Percentiles rank a stretch among this genome's conserved stretches.
phyloP scores from a whole-genome alignment of 2,797 vertebrate genomes.

The Tapirus indicus region DNA sequence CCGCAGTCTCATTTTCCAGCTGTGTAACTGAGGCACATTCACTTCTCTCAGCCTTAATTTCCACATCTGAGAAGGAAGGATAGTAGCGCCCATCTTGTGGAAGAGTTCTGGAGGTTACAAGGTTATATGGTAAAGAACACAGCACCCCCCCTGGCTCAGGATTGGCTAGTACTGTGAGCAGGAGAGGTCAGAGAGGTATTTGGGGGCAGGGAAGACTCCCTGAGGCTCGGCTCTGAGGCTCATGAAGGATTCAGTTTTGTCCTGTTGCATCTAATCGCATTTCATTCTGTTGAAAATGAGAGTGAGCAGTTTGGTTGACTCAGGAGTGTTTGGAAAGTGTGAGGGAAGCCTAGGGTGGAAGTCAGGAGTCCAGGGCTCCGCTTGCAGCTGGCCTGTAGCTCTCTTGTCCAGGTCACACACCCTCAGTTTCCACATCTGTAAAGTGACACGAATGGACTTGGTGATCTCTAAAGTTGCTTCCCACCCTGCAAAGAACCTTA shows the following conservation, averaged over 20 bases:
- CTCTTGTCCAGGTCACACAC: not conserved
- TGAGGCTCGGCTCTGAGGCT: not conserved
- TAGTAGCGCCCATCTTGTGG: not conserved
- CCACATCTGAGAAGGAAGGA: constrained; percentile 5
- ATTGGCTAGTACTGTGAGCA: not conserved
- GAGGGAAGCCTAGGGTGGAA: not conserved
- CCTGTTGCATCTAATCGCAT: not conserved
- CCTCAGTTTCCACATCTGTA: constrained; percentile 13
- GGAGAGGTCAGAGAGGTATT: not conserved
- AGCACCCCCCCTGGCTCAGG: not conserved
- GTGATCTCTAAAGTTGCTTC: not conserved
- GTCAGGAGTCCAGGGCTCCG: not conserved
- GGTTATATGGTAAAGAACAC: not conserved
- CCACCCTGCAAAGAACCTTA: not conserved
- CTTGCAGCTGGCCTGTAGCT: not conserved
- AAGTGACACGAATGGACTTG: not conserved
- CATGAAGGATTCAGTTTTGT: not conserved
- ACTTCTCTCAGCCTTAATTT: not conserved
- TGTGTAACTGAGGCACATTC: not conserved
- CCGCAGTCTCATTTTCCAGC: not conserved
- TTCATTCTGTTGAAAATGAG: not conserved
- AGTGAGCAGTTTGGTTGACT: not conserved
- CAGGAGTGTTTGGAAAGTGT: not conserved
- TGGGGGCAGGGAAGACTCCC: not conserved
- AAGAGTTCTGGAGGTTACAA: not conserved